Percentiles rank a stretch among this genome's conserved stretches.
phyloP scores from a whole-genome alignment of 1,140 invertebrate species.

The Euwallacea similis region DNA sequence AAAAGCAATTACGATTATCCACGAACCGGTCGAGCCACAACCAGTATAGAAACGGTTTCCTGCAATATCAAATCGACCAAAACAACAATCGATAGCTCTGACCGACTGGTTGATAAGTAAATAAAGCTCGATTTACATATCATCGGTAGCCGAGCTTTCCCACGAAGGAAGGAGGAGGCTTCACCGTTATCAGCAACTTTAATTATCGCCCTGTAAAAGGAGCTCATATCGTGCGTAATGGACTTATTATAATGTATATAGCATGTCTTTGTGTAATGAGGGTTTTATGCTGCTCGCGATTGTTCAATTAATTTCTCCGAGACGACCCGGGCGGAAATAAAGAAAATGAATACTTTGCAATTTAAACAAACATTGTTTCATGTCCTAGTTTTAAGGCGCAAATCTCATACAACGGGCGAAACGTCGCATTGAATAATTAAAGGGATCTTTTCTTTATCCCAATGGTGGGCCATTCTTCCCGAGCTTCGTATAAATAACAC shows the following conservation, averaged over 20 bases:
- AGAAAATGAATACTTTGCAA: conserved; percentile 6
- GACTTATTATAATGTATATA: background rate
- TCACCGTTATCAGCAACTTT: conserved; percentile 14
- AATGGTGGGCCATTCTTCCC: background rate
- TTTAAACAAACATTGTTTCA: conserved; percentile 6
- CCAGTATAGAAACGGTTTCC: conserved; percentile 4
- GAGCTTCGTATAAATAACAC: conserved; percentile 8
- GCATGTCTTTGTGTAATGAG: background rate
- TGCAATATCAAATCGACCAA: background rate
- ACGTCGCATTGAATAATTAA: conserved; percentile 10
- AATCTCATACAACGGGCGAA: conserved; percentile 12
- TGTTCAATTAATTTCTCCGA: background rate
- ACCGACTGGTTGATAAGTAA: background rate
- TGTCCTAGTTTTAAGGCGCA: conserved; percentile 4
- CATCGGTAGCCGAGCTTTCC: background rate
- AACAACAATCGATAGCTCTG: background rate
- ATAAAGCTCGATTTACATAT: conserved; percentile 12
- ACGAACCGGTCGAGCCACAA: conserved; percentile 5
- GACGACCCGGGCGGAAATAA: background rate
- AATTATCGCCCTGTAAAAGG: conserved; percentile 18
- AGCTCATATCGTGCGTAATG: background rate
- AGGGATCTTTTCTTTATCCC: conserved; percentile 6
- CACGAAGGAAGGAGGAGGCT: background rate
- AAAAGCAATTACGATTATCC: conserved; percentile 17
- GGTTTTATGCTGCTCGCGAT: background rate